Evolutionary conservation across 2,888 invertebrate species (phyloP), one percentile per base, ranked within the genome.

Genomic region (Cremastinae sp.): DNA sequence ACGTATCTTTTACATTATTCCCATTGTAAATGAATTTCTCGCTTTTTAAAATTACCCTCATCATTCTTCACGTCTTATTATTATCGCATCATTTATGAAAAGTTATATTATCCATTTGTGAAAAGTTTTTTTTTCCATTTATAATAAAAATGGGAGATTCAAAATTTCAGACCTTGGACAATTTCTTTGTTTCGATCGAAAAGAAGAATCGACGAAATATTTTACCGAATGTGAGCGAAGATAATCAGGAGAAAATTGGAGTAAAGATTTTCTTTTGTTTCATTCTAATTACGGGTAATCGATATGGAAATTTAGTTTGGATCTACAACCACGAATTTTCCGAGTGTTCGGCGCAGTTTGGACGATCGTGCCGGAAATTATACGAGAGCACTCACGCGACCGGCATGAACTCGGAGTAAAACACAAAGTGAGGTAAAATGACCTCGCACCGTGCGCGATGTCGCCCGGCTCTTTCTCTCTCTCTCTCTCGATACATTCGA

Each of bases 341-440:
- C 41, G 36, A 18, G 8, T 53, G 56, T 34, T 53, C 43, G 45
- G 12, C 36, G 49, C 49, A 28, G 34, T 43, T 58, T 74, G 62
- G 56, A 69, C 45, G 64, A 68, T 68, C 38, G 43, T 53, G 53
- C 64, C 70, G 74, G 70, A 75, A 74, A 74, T 74, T 51, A 56
- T 74, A 56, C 59, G 10, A 70, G 64, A 70, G 70, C 38, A 20
- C 47, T 34, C 20, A 62, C 58, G 51, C 43, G 12, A 10, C 47
- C 10, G 45, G 14, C 61, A 53, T 51, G 20, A 16, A 51, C 41
- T 43, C 49, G 28, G 5, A 5, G 28, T 28, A 28, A 28, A 28
- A 28, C 28, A 28, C 28, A 28, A 28, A 22, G 22, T 14, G 49
- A 14, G 45, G 28, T 41, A 65, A 49, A 58, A 58, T 43, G 49